A percentile compares a stretch with the other conserved stretches of the same genome.
Conservation (phyloP, 1,140 invertebrate species). For the Euwallacea similis region DNA sequence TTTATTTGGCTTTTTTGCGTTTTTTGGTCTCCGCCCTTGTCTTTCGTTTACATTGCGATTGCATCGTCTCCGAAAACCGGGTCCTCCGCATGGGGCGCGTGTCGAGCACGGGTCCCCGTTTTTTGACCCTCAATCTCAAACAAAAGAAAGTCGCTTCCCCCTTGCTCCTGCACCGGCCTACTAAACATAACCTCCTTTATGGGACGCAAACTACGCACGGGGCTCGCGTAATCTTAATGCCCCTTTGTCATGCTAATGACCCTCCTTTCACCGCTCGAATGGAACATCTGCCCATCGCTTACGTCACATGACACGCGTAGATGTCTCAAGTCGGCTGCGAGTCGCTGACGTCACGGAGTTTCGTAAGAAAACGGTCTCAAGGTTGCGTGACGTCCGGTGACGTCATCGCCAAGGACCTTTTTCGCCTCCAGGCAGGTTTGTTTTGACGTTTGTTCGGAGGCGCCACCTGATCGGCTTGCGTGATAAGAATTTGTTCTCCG, state of each 20-base stretch:
- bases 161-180: constrained; percentile 41
- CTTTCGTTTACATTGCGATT: constrained; percentile 27
- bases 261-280: constrained; percentile 5
- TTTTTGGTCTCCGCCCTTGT: constrained; percentile 7
- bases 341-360: constrained; percentile 42
- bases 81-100: constrained; percentile 39
- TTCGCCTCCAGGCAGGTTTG: background rate
- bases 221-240: constrained; percentile 51
- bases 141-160: constrained; percentile 46
- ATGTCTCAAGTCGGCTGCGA: constrained; percentile 32
- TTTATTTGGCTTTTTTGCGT: background rate
- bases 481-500: no score
- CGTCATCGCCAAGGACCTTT: constrained; percentile 42
- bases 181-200: constrained; percentile 30
- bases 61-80: constrained; percentile 8
- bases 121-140: constrained; percentile 50
- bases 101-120: constrained; percentile 50
- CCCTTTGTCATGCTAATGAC: constrained; percentile 50
- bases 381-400: constrained; percentile 49
- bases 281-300: constrained; percentile 49
- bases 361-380: constrained; percentile 52
- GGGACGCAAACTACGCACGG: constrained; percentile 39
- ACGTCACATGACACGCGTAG: constrained; percentile 38
- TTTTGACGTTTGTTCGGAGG: no score
- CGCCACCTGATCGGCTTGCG: no score